Base-by-base conservation (phyloP, 2,797 vertebrate species). In the Hydrolagus colliei region DNA sequence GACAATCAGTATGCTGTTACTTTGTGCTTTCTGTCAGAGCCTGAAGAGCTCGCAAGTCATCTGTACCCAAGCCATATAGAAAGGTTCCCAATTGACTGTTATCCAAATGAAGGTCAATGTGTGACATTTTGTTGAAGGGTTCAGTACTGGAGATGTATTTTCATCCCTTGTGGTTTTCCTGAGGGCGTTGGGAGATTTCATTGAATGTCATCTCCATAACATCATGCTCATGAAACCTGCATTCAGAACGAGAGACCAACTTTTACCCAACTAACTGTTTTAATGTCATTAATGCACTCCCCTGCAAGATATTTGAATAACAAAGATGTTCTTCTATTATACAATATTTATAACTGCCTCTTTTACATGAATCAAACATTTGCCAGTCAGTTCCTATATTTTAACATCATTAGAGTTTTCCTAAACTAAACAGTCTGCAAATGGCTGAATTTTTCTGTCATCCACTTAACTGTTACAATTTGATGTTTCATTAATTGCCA, bases 71-170 rank as follows among this genome's bases (percentile, higher is more conserved):
- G 12, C 32, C 79, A n/a, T 35, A 84, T 35, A 35, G 79, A 63
- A 71, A 84, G 27, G 27, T 71, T 82, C 71, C 79, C 79, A 84
- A 67, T 71, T 84, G 71, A 84, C 67, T 63, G 79, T 84, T 84
- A 84, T 71, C 79, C 52, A 84, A 84, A 71, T 84, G 79, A 84
- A 84, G 79, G 79, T 84, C 79, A 84, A 18, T 20, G 52, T 41
- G 32, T 84, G 79, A 35, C 65, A 84, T 84, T 84, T 84, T 71
- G 79, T 84, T 84, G 79, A 71, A 71, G 68, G 79, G 32, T 16
- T 67, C 79, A n/a, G 35, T 20, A 11, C 32, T n/a, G 5, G 65
- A 71, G 79, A 18, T 84, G 52, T 71, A 68, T 68, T 84, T 35
- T 52, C 79, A 52, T 84, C 65, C 78, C 32, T 18, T 84, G 32